These are phyloP conservation scores for Erpetoichthys calabaricus DNA, from an alignment of 2,797 vertebrate genomes.

Conservation along the genomic window DNA sequence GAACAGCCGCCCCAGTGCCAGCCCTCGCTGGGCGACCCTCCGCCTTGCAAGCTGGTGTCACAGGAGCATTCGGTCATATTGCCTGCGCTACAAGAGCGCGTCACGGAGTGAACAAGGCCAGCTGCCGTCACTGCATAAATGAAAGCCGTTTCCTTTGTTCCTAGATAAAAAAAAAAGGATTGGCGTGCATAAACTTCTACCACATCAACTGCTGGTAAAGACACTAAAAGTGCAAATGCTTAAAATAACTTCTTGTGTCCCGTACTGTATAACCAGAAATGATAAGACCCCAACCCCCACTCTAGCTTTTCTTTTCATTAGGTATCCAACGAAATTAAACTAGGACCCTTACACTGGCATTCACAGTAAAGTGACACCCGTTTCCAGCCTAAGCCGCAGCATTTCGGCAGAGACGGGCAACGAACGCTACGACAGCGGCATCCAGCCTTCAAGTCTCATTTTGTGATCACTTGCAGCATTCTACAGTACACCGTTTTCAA, in stretches of 20 bases:
- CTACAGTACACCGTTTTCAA: too few species aligned
- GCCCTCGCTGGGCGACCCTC: conserved; percentile 50
- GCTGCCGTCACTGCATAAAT: conserved; percentile 76
- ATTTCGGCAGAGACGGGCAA: too few species aligned
- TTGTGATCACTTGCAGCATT: too few species aligned
- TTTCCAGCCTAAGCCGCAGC: too few species aligned
- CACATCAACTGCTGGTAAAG: neutral
- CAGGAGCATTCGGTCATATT: conserved; percentile 88
- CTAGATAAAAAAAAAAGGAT: conserved; percentile 28
- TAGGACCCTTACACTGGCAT: too few species aligned
- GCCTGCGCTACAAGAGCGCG: conserved; percentile 76
- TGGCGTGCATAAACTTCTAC: neutral
- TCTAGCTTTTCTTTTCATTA: too few species aligned
- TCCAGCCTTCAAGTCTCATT: too few species aligned
- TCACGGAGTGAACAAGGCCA: conserved; percentile 76
- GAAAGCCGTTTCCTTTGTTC: conserved; percentile 87
- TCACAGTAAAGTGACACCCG: too few species aligned
- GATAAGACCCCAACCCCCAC: too few species aligned
- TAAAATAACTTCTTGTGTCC: neutral
- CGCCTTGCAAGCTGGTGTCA: conserved; percentile 52
- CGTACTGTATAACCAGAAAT: too few species aligned
- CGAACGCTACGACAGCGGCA: too few species aligned
- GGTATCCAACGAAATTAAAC: too few species aligned
- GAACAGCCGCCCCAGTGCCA: conserved; percentile 98
- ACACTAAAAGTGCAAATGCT: neutral